These are phyloP conservation scores for Cetoscarus ocellatus DNA, from an alignment of 2,797 vertebrate species.

Conservation along the genomic window DNA sequence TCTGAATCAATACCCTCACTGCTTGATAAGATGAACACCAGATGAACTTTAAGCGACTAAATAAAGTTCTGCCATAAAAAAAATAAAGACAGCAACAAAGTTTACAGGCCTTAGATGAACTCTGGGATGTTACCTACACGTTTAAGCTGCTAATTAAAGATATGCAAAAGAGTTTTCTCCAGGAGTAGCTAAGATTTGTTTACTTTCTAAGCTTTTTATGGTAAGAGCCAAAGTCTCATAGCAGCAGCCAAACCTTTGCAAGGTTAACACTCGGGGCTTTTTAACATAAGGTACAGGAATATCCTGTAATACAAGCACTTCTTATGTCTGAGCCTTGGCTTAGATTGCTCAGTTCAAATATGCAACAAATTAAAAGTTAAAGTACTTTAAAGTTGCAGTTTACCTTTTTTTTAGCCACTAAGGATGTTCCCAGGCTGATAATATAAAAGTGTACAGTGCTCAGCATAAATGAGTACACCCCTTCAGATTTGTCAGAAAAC, in stretches of 20 bases:
- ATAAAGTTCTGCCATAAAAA: slow-evolving; percentile 48
- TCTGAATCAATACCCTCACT: slow-evolving; percentile 7
- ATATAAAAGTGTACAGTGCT: too few relatives aligned
- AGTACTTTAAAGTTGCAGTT: neutral
- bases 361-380: neutral
- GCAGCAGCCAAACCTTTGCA: slow-evolving; percentile 15
- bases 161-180: slow-evolving; percentile 42
- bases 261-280: slow-evolving; percentile 17
- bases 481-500: too few relatives aligned
- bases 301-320: neutral
- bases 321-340: neutral
- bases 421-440: too few relatives aligned
- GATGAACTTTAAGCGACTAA: slow-evolving; percentile 14
- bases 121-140: slow-evolving; percentile 35
- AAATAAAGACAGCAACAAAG: slow-evolving; percentile 46
- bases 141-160: slow-evolving; percentile 54
- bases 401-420: neutral
- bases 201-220: slow-evolving; percentile 26
- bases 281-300: neutral
- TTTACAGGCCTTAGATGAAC: slow-evolving; percentile 56
- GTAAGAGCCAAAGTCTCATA: slow-evolving; percentile 30
- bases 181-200: slow-evolving; percentile 35
- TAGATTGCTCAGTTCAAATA: neutral
- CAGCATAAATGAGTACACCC: too few relatives aligned
- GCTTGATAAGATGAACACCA: slow-evolving; percentile 18